These are phyloP conservation scores for Xenops minutus DNA, from an alignment of 2,797 vertebrate species.

Conservation along the genomic window DNA sequence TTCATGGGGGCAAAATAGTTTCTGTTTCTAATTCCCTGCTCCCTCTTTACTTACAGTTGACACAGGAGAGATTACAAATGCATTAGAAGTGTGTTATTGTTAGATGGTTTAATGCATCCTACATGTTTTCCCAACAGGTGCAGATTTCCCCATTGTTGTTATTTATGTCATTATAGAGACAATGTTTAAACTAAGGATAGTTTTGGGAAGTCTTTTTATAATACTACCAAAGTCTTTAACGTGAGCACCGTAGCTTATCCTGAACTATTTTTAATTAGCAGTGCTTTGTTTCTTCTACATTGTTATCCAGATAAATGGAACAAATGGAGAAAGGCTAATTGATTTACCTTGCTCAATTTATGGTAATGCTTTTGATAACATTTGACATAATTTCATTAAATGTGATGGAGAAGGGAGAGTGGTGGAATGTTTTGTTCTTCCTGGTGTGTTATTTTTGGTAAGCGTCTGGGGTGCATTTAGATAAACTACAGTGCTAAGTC, in stretches of 20 bases:
- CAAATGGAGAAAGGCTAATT: conserved; percentile 46
- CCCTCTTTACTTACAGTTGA: background rate
- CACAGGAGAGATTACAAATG: background rate
- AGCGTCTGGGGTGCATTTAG: conserved; percentile 41
- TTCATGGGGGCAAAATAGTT: fast-evolving
- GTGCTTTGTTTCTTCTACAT: background rate
- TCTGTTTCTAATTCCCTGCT: background rate
- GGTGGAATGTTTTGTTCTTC: conserved; percentile 25
- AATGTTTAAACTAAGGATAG: conserved; percentile 18
- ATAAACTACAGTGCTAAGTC: conserved; percentile 36
- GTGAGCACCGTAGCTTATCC: background rate
- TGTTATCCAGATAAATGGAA: conserved; percentile 30
- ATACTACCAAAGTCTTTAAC: background rate
- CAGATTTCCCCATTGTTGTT: background rate
- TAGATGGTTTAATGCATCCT: background rate
- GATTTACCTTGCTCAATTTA: conserved; percentile 24
- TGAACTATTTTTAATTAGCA: conserved; percentile 32
- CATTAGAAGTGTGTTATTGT: background rate
- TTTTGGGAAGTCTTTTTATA: conserved; percentile 8
- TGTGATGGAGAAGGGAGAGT: background rate
- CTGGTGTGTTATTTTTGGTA: conserved; percentile 31
- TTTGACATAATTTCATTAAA: conserved; percentile 15
- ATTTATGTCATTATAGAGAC: background rate
- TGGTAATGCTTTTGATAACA: conserved; percentile 34
- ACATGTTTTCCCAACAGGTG: background rate